Percentiles rank a stretch among this genome's conserved stretches.
phyloP scores from a whole-genome alignment of 2,888 invertebrate genomes.

The Gari tellinella region DNA sequence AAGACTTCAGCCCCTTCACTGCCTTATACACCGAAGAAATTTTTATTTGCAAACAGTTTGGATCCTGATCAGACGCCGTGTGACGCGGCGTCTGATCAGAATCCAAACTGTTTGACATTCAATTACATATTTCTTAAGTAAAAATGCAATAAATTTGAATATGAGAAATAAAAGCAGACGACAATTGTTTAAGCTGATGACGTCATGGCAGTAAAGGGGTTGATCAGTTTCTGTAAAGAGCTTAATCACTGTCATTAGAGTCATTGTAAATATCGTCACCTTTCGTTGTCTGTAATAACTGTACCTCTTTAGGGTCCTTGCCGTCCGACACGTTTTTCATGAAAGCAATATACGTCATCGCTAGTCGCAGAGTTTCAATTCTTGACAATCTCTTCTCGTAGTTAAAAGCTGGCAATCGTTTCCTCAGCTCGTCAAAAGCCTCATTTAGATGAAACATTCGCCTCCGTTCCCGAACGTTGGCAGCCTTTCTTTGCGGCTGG shows the following conservation, averaged over 20 bases:
- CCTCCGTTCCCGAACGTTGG: slow-evolving; percentile 78
- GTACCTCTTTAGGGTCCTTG: slow-evolving; percentile 71
- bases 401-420: slow-evolving; percentile 80
- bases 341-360: slow-evolving; percentile 98
- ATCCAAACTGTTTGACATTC: too few species aligned
- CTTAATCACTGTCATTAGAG: slow-evolving; percentile 18
- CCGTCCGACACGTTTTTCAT: slow-evolving; percentile 92
- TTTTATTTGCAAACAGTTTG: too few species aligned
- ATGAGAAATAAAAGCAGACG: too few species aligned
- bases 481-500: slow-evolving; percentile 76
- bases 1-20: too few species aligned
- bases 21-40: too few species aligned
- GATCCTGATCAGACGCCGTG: too few species aligned
- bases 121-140: too few species aligned
- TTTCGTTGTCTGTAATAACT: slow-evolving; percentile 49
- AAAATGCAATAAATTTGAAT: too few species aligned
- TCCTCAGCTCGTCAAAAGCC: slow-evolving; percentile 78
- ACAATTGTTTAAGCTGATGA: too few species aligned
- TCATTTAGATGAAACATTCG: slow-evolving; percentile 80
- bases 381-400: slow-evolving; percentile 80
- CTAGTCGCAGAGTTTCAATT: slow-evolving; percentile 94
- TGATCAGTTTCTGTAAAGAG: too few species aligned
- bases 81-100: too few species aligned
- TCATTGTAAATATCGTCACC: slow-evolving; percentile 19
- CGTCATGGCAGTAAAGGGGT: too few species aligned